Base-by-base conservation (phyloP, 1,140 invertebrate genomes). In the Zaprionus tsacasi region DNA sequence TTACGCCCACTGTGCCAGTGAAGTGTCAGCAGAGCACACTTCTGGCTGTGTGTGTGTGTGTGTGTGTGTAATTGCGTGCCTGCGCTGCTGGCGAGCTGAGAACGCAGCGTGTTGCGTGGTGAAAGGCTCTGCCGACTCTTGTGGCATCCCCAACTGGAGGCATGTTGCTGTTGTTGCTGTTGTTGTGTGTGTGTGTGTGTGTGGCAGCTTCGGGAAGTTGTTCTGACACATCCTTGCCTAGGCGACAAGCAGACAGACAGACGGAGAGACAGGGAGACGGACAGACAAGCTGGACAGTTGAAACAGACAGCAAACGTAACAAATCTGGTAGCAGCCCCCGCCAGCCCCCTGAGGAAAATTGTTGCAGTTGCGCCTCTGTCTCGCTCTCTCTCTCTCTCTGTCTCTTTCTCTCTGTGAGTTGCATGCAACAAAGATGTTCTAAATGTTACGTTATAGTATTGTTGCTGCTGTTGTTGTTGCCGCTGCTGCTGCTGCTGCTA, bases 401-500 rank as follows among this genome's bases (percentile, higher is more conserved):
- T 21, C 1, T 21, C 21, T 1, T 2, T 21, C 21, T 21, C 21
- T 21, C 21, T 38, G 64, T 57, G 73, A 54, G 74, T 48, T 57
- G 79, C 48, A 55, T 68, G 63, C 82, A 79, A 78, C 68, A 81
- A 86, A 82, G 76, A 79, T 86, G 77, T 87, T 87, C 82, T 87
- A 82, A 87, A 87, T 88, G 82, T 87, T 87, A 79, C 82, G 76
- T 87, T 87, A 79, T 66, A 79, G 69, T 81, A 85, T 82, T 76
- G 68, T 40, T 35, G 58, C 40, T 48, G 52, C 21, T 36, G 43
- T 63, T 64, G 57, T 59, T 52, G 66, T 61, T 50, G n/a, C n/a
- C n/a, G n/a, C n/a, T n/a, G 45, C 60, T 61, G 48, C 12, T 58
- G 57, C 54, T 58, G 58, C 45, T 52, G 38, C 30, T 71, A 55